These are phyloP conservation scores for Torymus aiolomorphi DNA, from an alignment of 2,888 invertebrate species.

Conservation along the genomic window DNA sequence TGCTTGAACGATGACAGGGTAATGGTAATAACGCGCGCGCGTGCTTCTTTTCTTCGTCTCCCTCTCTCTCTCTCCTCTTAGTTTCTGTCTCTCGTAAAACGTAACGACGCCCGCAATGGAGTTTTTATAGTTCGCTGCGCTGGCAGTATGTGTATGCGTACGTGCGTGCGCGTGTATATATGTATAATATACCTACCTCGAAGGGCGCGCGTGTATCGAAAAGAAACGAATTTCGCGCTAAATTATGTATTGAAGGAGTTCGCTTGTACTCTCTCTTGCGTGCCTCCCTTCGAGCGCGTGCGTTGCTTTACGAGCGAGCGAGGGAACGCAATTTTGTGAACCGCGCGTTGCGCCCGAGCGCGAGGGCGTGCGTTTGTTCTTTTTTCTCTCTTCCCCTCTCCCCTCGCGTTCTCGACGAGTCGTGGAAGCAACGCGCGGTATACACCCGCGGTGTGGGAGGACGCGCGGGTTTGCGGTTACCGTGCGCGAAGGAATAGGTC, in stretches of 20 bases:
- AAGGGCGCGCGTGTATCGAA: conserved; percentile 33
- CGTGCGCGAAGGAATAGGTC: too few relatives aligned
- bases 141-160: not conserved
- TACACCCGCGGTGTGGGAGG: not conserved
- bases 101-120: conserved; percentile 48
- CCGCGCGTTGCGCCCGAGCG: not conserved
- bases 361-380: too few relatives aligned
- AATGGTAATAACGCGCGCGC: conserved; percentile 5
- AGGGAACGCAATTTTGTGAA: conserved; percentile 28
- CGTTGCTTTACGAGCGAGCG: too few relatives aligned
- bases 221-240: conserved; percentile 53
- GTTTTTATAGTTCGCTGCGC: conserved; percentile 45
- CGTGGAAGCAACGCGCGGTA: not conserved
- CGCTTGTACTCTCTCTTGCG: not conserved
- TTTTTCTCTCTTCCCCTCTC: too few relatives aligned
- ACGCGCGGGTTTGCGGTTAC: too few relatives aligned
- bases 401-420: not conserved
- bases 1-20: conserved; percentile 39
- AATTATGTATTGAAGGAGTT: conserved; percentile 46
- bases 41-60: not conserved
- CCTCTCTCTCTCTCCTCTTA: conserved; percentile 1
- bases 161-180: too few relatives aligned
- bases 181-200: not conserved
- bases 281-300: conserved; percentile 23
- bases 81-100: conserved; percentile 44